Evolutionary conservation across 2,113 vertebrate species (phyloP).

Genomic region (Bubalus kerabau): DNA sequence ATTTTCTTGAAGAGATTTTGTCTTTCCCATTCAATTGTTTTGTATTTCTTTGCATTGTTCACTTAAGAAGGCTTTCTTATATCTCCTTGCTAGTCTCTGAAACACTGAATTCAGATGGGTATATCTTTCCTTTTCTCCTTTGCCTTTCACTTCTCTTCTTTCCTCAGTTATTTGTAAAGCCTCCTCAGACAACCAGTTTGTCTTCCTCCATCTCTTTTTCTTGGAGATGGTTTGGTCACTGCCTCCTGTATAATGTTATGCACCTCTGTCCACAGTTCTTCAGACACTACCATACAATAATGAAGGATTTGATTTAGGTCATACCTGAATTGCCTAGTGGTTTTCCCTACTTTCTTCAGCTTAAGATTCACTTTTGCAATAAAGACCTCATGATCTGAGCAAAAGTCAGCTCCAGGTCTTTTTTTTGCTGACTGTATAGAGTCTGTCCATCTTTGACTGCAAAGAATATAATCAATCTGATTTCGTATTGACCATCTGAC

Average conservation of each 20-base stretch:
- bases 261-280: neutral
- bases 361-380: neutral
- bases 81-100: neutral
- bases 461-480: neutral
- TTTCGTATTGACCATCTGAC: neutral
- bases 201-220: neutral
- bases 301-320: neutral
- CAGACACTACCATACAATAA: neutral
- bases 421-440: neutral
- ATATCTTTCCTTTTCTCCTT: neutral
- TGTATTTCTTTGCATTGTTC: neutral
- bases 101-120: neutral
- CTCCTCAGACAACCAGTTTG: neutral
- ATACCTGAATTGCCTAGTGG: neutral
- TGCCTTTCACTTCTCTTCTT: neutral
- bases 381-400: neutral
- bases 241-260: neutral
- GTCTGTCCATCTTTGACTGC: neutral
- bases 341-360: neutral
- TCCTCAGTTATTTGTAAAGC: neutral
- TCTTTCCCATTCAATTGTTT: neutral
- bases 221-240: neutral
- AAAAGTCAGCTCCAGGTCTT: neutral
- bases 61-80: neutral
- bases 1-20: neutral